A percentile compares a stretch with the other conserved stretches of the same genome.
These are phyloP conservation scores for Chunga burmeisteri DNA, from an alignment of 2,113 vertebrate genomes.

Conservation along the genomic window DNA sequence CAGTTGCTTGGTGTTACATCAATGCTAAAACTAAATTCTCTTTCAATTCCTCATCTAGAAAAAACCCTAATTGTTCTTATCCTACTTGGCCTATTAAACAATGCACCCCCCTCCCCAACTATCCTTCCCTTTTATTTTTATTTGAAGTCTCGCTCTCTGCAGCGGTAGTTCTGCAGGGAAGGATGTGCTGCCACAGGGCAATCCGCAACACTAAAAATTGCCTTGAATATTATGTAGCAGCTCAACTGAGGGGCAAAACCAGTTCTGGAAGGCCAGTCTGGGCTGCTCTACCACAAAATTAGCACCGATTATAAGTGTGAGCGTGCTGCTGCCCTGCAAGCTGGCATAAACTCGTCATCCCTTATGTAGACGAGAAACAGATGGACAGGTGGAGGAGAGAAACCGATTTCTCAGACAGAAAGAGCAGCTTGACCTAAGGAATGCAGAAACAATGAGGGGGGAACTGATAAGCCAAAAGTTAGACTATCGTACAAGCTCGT, in stretches of 20 bases:
- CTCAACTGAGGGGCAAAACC: not conserved
- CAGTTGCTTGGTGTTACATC: not conserved
- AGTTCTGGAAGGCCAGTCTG: not conserved
- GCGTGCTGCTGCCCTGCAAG: accelerated
- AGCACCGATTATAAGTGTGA: accelerated
- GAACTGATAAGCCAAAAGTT: no score
- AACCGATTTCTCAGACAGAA: no score
- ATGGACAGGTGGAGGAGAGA: no score
- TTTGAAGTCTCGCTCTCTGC: not conserved
- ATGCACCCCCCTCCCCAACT: not conserved
- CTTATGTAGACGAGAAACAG: no score
- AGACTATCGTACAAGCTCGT: no score
- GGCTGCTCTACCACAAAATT: not conserved
- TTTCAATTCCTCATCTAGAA: not conserved
- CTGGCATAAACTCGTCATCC: not conserved
- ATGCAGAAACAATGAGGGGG: no score
- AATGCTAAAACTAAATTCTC: not conserved
- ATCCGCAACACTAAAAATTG: not conserved
- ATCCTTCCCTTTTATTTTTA: not conserved
- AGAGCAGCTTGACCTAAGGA: no score
- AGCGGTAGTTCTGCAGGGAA: not conserved
- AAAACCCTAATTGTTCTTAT: not conserved
- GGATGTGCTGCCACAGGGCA: not conserved
- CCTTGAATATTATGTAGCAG: not conserved
- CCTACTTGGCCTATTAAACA: not conserved